Percentiles rank a stretch among this genome's conserved stretches.
Evolutionary conservation across 2,797 vertebrate species (phyloP).

Genomic region (Myotis findleyi): DNA sequence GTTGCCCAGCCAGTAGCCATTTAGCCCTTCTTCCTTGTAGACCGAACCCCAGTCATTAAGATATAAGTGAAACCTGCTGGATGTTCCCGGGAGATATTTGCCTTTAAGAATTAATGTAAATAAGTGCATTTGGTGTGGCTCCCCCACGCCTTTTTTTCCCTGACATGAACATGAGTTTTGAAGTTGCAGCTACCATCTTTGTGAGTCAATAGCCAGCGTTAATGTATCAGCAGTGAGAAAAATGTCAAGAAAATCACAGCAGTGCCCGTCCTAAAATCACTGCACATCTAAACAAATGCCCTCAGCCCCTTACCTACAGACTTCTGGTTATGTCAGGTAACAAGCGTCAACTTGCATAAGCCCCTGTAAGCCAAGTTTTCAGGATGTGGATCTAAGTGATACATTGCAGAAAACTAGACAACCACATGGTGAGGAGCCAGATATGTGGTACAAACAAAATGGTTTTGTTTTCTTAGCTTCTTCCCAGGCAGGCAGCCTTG

Average conservation of each 20-base stretch:
- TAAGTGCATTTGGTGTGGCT: neutral
- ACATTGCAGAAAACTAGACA: neutral
- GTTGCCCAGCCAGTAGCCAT: neutral
- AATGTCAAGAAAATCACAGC: neutral
- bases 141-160: fast-evolving
- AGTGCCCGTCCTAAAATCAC: neutral
- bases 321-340: neutral
- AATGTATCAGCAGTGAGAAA: neutral
- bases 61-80: neutral
- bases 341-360: neutral
- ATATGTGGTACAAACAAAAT: neutral
- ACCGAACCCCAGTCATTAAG: neutral
- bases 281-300: neutral
- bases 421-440: neutral
- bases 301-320: neutral
- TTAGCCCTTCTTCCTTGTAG: neutral
- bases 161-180: neutral
- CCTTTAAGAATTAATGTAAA: neutral
- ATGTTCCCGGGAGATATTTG: neutral
- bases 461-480: neutral
- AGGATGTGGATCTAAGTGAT: neutral
- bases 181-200: neutral
- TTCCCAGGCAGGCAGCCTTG: fast-evolving
- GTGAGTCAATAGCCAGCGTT: neutral
- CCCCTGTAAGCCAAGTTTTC: neutral